Base-by-base conservation (phyloP, 2,888 invertebrate genomes). In the Sesia apiformis region DNA sequence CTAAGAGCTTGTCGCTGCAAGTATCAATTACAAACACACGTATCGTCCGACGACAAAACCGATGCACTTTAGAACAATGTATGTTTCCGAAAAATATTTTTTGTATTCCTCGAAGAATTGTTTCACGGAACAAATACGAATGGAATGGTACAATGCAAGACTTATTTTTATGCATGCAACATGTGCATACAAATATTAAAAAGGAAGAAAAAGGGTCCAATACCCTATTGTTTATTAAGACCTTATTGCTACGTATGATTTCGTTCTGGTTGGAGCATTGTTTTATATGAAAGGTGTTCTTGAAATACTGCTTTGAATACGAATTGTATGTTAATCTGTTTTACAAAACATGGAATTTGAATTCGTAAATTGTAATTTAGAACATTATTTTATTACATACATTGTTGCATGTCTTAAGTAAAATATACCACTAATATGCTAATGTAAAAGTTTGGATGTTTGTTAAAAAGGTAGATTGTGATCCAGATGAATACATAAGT, bases 121-220 rank as follows among this genome's bases (percentile, higher is more conserved):
- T 23, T 38, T 7, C 50, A 50, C 38, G 39, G 50, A 50, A 50
- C 39, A 39, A 8, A 50, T 50, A 38, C 38, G 38, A 38, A 38
- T 38, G 38, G 38, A 5, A 6, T 38, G 50, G 39, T 50, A 38
- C 38, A 50, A 38, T 50, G 50, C 39, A 50, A 6, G 55, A 54
- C 56, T 63, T 58, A 61, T 62, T 63, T 61, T 64, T 64, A 67
- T 65, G 64, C 58, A 57, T 52, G 52, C 51, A 51, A 53, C 55
- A 61, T 67, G 64, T 70, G 72, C 76, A 76, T 77, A 74, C 74
- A 69, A 75, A 76, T 73, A 50, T 38, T 59, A 59, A 67, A 71
- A 72, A 70, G 65, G 56, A 52, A 61, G 62, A 60, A 71, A 72
- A 66, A 67, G 59, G 60, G 58, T 57, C 60, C 53, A 53, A 41